Base-by-base conservation (phyloP, 2,888 invertebrate genomes). In the Chouioia cunea region DNA sequence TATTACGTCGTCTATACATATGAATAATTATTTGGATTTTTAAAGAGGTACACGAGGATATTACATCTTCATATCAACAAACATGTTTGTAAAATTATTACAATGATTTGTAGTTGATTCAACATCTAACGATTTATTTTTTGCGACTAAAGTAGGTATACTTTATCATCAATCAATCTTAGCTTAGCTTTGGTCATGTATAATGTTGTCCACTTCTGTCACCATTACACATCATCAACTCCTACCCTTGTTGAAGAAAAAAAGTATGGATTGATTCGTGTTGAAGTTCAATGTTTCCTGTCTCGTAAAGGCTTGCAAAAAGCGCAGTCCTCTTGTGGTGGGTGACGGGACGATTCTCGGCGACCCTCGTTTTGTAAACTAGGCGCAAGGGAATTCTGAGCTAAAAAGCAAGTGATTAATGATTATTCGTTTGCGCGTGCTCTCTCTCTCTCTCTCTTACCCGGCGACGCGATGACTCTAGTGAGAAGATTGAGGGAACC, bases 331-430 rank as follows among this genome's bases (percentile, higher is more conserved):
- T 80, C 78, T 77, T 77, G 79, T 79, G 77, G 76, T 77, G 77
- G 80, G 80, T 83, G 83, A 83, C 83, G 79, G 77, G 78, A 82
- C 83, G 78, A 77, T 81, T 82, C 36, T 80, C 77, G 75, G 76
- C 80, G 79, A 82, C 83, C 80, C 82, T 81, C 80, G 79, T 80
- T 80, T 78, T 81, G 82, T 81, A 82, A 84, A 84, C 81, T 82
- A 83, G 82, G 79, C 83, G 80, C 83, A 79, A 83, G 83, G 83
- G 83, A 82, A 82, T 83, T 83, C 80, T 79, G 72, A 77, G 80
- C 81, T 84, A 85, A 85, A 83, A 83, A 83, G 80, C 81, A 73
- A 76, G 81, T 84, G 85, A 85, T 85, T 85, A 83, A 85, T 85
- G 85, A 82, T 82, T 79, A 75, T 69, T 65, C 71, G 23, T 16